Percentiles rank a stretch among this genome's conserved stretches.
These are phyloP conservation scores for Liopterus haemorrhoidalis DNA, from an alignment of 2,888 invertebrate species.

Conservation along the genomic window DNA sequence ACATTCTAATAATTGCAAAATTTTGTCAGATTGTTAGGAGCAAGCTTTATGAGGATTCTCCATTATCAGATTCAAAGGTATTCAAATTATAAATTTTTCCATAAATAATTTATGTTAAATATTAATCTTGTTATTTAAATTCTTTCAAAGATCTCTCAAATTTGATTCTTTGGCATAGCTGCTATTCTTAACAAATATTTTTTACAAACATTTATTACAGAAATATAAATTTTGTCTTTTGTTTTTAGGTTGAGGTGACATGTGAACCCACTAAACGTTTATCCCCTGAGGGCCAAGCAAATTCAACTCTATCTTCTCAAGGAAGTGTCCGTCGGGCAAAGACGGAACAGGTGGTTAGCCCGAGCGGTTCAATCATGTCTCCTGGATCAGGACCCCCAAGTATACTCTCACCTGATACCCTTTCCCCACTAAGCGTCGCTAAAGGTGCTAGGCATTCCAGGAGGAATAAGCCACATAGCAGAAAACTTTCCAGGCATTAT, in stretches of 20 bases:
- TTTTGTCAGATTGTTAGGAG: too few relatives aligned
- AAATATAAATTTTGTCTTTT: too few relatives aligned
- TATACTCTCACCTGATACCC: constrained; percentile 46
- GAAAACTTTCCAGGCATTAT: constrained; percentile 66
- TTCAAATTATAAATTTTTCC: too few relatives aligned
- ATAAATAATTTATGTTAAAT: too few relatives aligned
- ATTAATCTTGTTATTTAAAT: too few relatives aligned
- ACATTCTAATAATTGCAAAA: too few relatives aligned
- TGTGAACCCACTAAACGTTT: constrained; percentile 61
- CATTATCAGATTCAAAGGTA: too few relatives aligned
- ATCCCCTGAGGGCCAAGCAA: constrained; percentile 64
- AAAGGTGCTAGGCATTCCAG: constrained; percentile 55
- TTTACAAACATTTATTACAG: too few relatives aligned
- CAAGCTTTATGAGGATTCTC: too few relatives aligned
- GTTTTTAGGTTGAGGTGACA: constrained; percentile 30
- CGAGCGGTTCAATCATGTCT: constrained; percentile 40
- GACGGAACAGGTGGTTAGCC: constrained; percentile 41
- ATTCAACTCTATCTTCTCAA: constrained; percentile 61
- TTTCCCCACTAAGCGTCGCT: constrained; percentile 46
- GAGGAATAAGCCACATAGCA: constrained; percentile 51
- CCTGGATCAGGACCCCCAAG: constrained; percentile 48
- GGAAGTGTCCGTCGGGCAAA: constrained; percentile 54
- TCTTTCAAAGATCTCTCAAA: too few relatives aligned
- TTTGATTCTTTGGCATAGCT: too few relatives aligned
- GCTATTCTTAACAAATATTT: too few relatives aligned